These are phyloP conservation scores for Marisa cornuarietis DNA, from an alignment of 1,140 invertebrate genomes.

Conservation along the genomic window DNA sequence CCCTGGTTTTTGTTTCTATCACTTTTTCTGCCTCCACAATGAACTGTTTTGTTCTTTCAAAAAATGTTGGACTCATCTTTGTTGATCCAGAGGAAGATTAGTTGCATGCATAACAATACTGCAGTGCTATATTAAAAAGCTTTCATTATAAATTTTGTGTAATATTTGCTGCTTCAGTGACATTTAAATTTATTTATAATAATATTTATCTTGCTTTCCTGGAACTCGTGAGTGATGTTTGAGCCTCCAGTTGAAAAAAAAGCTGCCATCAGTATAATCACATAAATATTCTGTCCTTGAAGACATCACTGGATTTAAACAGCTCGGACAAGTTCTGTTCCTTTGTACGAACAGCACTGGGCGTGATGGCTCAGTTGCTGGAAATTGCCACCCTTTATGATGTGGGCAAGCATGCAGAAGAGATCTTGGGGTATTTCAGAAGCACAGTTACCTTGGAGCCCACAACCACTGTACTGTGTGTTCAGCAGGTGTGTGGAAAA, in stretches of 20 bases:
- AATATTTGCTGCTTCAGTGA: background rate
- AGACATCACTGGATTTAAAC: slow-evolving; percentile 78
- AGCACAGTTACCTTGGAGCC: slow-evolving; percentile 78
- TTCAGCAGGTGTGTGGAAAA: slow-evolving; percentile 72
- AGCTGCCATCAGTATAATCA: background rate
- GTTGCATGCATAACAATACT: no score
- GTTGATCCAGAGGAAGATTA: background rate
- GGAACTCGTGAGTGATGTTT: background rate
- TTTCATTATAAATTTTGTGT: no score
- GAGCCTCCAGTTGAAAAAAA: no score
- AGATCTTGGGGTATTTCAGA: slow-evolving; percentile 81
- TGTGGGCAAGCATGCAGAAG: slow-evolving; percentile 80
- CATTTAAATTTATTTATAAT: background rate
- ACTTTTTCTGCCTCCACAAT: no score
- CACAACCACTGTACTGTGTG: slow-evolving; percentile 77
- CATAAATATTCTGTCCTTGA: slow-evolving; percentile 45
- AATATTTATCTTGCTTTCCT: background rate
- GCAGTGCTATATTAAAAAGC: no score
- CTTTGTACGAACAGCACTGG: slow-evolving; percentile 75
- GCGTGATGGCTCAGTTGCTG: slow-evolving; percentile 78
- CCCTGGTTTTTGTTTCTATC: background rate
- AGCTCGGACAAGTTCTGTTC: slow-evolving; percentile 79
- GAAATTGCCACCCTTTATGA: slow-evolving; percentile 80
- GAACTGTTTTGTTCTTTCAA: background rate
- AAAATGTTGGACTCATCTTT: background rate